phyloP scores from a whole-genome alignment of 2,888 invertebrate species.

The Drosophila neonasuta region DNA sequence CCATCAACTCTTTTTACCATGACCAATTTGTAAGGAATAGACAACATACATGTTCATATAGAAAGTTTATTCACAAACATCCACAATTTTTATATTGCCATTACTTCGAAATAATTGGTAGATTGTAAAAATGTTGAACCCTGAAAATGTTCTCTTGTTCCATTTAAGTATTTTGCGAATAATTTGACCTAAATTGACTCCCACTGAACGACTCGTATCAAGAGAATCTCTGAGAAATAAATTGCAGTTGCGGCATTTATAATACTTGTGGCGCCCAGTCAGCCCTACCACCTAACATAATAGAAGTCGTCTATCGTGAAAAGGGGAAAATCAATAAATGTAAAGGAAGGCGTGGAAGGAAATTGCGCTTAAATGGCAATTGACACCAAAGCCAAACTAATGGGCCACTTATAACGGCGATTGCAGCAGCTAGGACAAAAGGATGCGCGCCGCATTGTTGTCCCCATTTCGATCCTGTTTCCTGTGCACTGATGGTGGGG shows the following conservation, averaged over 20 bases:
- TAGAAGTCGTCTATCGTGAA: background rate
- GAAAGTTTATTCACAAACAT: background rate
- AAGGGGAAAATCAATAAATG: slow-evolving; percentile 35
- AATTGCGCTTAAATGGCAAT: slow-evolving; percentile 58
- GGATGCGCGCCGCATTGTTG: slow-evolving; percentile 9
- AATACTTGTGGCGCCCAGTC: slow-evolving; percentile 6
- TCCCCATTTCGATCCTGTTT: slow-evolving; percentile 25
- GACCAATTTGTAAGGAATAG: background rate
- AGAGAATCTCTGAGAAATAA: slow-evolving; percentile 1
- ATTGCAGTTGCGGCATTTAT: background rate
- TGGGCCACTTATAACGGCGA: slow-evolving; percentile 51
- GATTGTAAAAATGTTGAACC: too few relatives aligned
- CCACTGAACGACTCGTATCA: background rate
- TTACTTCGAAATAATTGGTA: background rate
- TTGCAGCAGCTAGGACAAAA: slow-evolving; percentile 12
- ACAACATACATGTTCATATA: background rate
- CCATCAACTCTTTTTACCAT: background rate
- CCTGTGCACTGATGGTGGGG: slow-evolving; percentile 41
- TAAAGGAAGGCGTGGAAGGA: slow-evolving; percentile 32
- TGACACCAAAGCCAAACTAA: slow-evolving; percentile 46
- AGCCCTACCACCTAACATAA: background rate
- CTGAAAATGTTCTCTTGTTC: too few relatives aligned
- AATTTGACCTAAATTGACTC: background rate
- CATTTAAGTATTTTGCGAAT: too few relatives aligned
- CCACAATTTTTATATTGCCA: background rate